phyloP scores from a whole-genome alignment of 2,113 vertebrate genomes.

The Eptatretus burgeri region DNA sequence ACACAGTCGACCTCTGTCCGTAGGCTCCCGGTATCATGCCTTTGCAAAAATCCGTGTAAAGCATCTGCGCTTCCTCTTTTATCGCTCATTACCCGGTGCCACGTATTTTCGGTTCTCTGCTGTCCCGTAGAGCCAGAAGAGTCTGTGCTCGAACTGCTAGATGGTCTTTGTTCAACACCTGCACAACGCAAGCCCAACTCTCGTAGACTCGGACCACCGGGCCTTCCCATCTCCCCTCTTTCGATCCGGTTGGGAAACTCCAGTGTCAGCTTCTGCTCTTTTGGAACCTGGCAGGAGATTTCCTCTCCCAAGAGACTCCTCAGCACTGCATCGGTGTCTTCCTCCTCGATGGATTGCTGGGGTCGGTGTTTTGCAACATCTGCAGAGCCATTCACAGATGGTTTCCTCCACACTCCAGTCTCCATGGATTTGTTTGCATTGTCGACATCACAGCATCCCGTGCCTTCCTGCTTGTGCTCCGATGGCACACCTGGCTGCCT shows the following conservation, averaged over 20 bases:
- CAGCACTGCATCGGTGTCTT: constrained; percentile 42
- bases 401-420: no score
- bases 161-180: constrained; percentile 38
- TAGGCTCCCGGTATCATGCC: constrained; percentile 21
- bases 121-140: constrained; percentile 40
- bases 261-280: constrained; percentile 30
- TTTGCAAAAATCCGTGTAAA: constrained; percentile 36
- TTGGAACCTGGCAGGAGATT: constrained; percentile 23
- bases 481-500: no score
- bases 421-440: no score
- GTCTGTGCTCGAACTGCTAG: constrained; percentile 64
- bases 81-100: no score
- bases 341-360: constrained; percentile 8
- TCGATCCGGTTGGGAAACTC: constrained; percentile 36
- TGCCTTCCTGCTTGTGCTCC: no score
- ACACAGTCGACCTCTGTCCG: constrained; percentile 36
- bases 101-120: constrained; percentile 27
- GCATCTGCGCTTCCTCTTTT: constrained; percentile 15
- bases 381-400: no score
- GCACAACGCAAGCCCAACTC: no score
- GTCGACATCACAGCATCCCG: no score
- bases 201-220: constrained; percentile 30
- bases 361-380: no score
- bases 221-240: constrained; percentile 51
- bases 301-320: constrained; percentile 57